Base-by-base conservation (phyloP, 1,140 invertebrate genomes). In the Magallana angulata region DNA sequence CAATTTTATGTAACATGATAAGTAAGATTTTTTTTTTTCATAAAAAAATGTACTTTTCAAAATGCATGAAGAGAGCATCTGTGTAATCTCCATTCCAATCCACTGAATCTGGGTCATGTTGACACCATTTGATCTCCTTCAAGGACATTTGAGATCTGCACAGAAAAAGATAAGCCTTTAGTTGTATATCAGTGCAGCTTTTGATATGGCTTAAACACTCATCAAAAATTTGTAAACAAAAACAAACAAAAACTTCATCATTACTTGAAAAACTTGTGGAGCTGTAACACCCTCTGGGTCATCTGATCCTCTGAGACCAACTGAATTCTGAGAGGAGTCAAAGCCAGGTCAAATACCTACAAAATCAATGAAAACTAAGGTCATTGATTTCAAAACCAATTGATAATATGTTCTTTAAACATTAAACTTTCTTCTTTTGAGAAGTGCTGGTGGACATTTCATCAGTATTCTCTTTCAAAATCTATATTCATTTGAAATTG, bases 231-330 rank as follows among this genome's bases (percentile, higher is more conserved):
- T 48, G 36, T 48, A 48, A 48, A 48, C 36, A 48, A 48, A 48
- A 48, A 48, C 36, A 48, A 48, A 48, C 2, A 48, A 80, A 24
- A 80, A 16, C 8, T 0, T 57, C 12, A n/a, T 82, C 12, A 57
- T 91, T 94, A 96, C 96, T 95, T 96, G 92, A 97, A 97, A 93
- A 97, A 97, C 48, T 96, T 96, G 11, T 96, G 96, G 16, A 97
- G 93, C 91, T 97, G 97, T 7, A 97, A 91, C 87, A 97, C 94
- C 91, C 95, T 96, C 1, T 96, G 94, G 56, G 97, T 96, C 56
- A 95, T 95, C 9, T 96, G 95, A 92, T 97, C 97, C 94, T 97
- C 97, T 85, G 95, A 96, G 30, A 96, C 93, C 84, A 97, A 94
- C 92, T 97, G 97, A 91, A 96, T 96, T 91, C 96, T 96, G 81